Evolutionary conservation across 2,113 vertebrate genomes (phyloP), one percentile per base, ranked within the genome.

Genomic region (Burhinus oedicnemus): DNA sequence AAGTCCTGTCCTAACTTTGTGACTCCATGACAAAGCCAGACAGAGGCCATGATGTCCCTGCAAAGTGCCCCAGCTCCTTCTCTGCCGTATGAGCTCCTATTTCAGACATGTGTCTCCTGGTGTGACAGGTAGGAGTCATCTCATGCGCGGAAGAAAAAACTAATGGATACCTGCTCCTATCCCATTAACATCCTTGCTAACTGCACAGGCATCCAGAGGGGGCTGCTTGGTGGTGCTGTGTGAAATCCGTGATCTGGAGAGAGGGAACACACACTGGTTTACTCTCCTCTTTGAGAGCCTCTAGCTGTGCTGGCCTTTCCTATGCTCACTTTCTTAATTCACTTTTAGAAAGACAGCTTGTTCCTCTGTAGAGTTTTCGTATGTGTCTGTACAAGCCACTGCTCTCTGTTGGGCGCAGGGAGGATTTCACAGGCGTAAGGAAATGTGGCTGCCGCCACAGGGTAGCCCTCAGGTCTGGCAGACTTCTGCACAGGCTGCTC

Each of bases 311-410:
- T 87, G 36, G 2, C 20, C 51, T 72, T 62, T 58, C 60, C 14
- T 4, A 8, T 36, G 13, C 12, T 91, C 8, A 0, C 6, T 74
- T 32, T n/a, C n/a, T 78, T 38, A 45, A 30, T 30, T 83, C 8
- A 20, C 12, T 6, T 42, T 16, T 55, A 68, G 29, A 77, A 93
- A 89, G 36, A 26, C 64, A 86, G 32, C 7, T 84, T 60, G 38
- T 64, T 78, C 4, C 5, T 76, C 42, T 66, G 55, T 36, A 83
- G 49, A 49, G 15, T 87, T 92, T 66, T 52, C 12, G 0, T 44
- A 11, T 8, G 27, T 38, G 17, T 22, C n/a, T 0, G 0, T 10
- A 16, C 44, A 49, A 52, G n/a, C 27, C 3, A 5, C 16, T 61
- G 54, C 0, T 5, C 38, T 57, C n/a, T 44, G 4, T 11, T 49